A percentile compares a stretch with the other conserved stretches of the same genome.
These are phyloP conservation scores for Netelia inedita DNA, from an alignment of 2,888 invertebrate species.

Conservation along the genomic window DNA sequence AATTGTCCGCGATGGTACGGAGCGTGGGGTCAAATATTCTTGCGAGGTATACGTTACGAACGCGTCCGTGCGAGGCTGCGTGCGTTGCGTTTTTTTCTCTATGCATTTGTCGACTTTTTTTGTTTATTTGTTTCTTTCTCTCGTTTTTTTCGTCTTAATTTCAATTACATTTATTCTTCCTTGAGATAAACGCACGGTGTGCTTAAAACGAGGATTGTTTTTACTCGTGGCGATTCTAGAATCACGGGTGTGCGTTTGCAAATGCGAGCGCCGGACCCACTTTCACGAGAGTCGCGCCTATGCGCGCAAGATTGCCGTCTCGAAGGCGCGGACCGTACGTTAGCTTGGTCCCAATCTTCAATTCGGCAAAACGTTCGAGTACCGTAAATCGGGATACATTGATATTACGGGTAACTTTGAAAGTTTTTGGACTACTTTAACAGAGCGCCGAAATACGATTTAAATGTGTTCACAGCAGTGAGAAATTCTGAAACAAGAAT, in stretches of 20 bases:
- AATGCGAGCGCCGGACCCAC: slow-evolving; percentile 50
- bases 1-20: slow-evolving; percentile 13
- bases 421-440: too few species aligned
- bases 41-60: neutral
- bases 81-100: too few species aligned
- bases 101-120: too few species aligned
- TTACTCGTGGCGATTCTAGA: neutral
- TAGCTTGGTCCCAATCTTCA: slow-evolving; percentile 3
- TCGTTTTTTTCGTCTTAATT: slow-evolving; percentile 13
- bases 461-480: too few species aligned
- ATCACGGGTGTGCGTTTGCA: neutral
- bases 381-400: too few species aligned
- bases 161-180: slow-evolving; percentile 25
- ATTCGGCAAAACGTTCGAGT: neutral
- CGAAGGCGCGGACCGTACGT: slow-evolving; percentile 43
- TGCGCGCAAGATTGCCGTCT: slow-evolving; percentile 40
- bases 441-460: too few species aligned
- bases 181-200: neutral
- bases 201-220: slow-evolving; percentile 34
- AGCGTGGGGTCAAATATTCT: slow-evolving; percentile 22
- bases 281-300: slow-evolving; percentile 41
- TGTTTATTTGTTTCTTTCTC: neutral
- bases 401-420: too few species aligned
- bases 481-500: too few species aligned
- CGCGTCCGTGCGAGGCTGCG: neutral